Percentiles rank a stretch among this genome's conserved stretches.
These are phyloP conservation scores for Alviniconcha marisindica DNA, from an alignment of 1,140 invertebrate genomes.

Conservation along the genomic window DNA sequence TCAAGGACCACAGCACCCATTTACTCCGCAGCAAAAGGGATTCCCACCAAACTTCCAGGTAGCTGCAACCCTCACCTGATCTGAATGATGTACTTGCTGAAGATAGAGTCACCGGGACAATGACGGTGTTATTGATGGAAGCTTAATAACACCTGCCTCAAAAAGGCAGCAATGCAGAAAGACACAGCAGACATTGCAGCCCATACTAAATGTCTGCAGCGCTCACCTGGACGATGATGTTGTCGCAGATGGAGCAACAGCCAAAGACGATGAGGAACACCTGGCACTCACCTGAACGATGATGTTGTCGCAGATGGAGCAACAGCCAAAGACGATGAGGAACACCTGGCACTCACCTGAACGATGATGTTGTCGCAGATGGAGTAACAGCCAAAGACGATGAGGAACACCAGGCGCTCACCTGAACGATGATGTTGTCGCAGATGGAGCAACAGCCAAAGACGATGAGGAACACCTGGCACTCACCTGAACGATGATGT, in stretches of 20 bases:
- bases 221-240: conserved; percentile 58
- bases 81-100: no score
- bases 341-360: conserved; percentile 65
- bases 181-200: no score
- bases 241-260: conserved; percentile 67
- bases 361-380: conserved; percentile 68
- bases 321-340: conserved; percentile 66
- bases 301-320: conserved; percentile 68
- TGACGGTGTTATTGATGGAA: no score
- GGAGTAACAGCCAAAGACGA: conserved; percentile 68
- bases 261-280: conserved; percentile 71
- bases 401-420: conserved; percentile 79
- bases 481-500: conserved; percentile 59
- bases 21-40: no score
- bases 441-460: conserved; percentile 88
- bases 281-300: conserved; percentile 52
- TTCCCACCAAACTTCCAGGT: no score
- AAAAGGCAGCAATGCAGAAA: no score
- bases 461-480: conserved; percentile 80
- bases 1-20: no score
- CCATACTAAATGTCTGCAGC: no score
- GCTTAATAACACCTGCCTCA: no score
- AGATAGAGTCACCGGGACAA: no score
- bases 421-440: conserved; percentile 80
- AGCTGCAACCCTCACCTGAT: no score